Base-by-base conservation (phyloP, 1,140 invertebrate genomes). In the Orchestia grillus region DNA sequence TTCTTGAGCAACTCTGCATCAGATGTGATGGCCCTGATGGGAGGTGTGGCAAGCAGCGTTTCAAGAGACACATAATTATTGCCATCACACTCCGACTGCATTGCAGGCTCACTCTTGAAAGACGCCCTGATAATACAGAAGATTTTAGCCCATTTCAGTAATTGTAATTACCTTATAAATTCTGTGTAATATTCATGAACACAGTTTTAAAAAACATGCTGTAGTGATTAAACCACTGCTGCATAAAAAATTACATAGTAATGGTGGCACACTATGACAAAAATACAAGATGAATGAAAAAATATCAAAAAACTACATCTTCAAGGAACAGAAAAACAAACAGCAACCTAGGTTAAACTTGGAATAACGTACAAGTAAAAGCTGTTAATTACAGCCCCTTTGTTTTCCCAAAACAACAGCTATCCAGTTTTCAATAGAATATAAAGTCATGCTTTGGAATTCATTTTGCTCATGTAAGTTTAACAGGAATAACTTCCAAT, bases 61-160 rank as follows among this genome's bases (percentile, higher is more conserved):
- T 44, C 43, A 16, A 90, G 88, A 1, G 88, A 44, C 88, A 90
- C 88, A 43, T 90, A 90, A 44, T 90, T 90, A 41, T 90, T 90
- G 88, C 88, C 28, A 44, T 90, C 88, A 90, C 88, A 42, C 88
- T 90, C 88, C 15, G 88, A 90, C 88, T 90, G 88, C 88, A 90
- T 90, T 41, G 41, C n/a, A 42, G 88, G 41, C 88, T 90, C 88
- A 90, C 43, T 90, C 88, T 90, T 90, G 88, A 90, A 90, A 41
- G 43, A 8, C 4, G n/a, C 42, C 88, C 88, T 90, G 88, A 28
- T 90, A 90, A 4, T 44, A 87, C 16, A 90, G 28, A 43, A 42
- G 41, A 90, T 77, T 3, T 77, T 36, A 77, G 36, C 28, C 36
- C 62, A 15, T 77, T 8, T 77, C 36, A 19, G 28, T 77, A 3